These are phyloP conservation scores for Neelides folsomi DNA, from an alignment of 2,888 invertebrate species.

Conservation along the genomic window DNA sequence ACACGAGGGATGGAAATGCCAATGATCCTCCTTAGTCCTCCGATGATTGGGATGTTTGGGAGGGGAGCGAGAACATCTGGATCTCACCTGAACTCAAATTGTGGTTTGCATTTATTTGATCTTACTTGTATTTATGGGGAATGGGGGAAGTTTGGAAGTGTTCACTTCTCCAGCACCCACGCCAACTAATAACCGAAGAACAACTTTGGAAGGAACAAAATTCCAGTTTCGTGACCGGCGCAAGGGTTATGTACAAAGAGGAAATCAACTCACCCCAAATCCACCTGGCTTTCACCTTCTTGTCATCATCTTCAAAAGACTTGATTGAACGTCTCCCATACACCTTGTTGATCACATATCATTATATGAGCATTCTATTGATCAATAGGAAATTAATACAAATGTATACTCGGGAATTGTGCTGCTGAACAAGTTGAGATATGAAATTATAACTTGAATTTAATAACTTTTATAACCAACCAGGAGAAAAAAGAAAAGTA, in stretches of 20 bases:
- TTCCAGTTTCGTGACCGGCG: slow-evolving; percentile 25
- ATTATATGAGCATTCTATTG: too few relatives aligned
- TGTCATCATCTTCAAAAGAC: not conserved
- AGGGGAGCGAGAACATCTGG: slow-evolving; percentile 7
- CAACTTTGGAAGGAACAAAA: not conserved
- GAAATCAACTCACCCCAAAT: not conserved
- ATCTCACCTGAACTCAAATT: slow-evolving; percentile 11
- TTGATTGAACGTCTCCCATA: too few relatives aligned
- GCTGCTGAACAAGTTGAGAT: too few relatives aligned
- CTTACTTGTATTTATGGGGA: not conserved
- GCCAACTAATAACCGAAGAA: not conserved
- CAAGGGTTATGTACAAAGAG: slow-evolving; percentile 13
- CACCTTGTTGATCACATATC: too few relatives aligned
- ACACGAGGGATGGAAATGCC: not conserved
- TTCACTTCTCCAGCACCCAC: not conserved
- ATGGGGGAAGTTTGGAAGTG: slow-evolving; percentile 1
- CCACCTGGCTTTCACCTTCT: not conserved
- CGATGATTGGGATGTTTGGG: not conserved
- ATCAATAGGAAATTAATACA: too few relatives aligned
- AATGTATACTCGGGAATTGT: too few relatives aligned
- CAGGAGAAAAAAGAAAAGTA: too few relatives aligned
- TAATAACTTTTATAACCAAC: too few relatives aligned
- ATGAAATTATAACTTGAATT: too few relatives aligned
- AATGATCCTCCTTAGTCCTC: slow-evolving; percentile 4
- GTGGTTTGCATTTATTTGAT: slow-evolving; percentile 5